Percentiles rank a stretch among this genome's conserved stretches.
Conservation (phyloP, 53 echinoderm and acorn worm species). For the Hippasteria phrygiana region DNA sequence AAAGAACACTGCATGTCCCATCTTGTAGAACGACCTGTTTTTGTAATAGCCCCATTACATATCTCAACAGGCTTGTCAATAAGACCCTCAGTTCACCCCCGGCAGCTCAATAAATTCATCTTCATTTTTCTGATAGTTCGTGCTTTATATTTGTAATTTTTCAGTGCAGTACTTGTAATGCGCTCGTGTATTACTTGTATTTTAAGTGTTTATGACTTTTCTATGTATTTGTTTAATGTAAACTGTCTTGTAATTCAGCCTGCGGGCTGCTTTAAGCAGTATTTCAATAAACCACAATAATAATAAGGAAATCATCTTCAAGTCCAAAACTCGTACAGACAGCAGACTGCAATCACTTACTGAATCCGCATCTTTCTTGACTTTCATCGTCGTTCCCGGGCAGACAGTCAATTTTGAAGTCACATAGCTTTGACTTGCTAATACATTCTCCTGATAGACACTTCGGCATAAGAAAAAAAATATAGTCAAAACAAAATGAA, state of each 20-base stretch:
- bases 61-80: too few species aligned
- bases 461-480: background rate
- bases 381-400: constrained; percentile 53
- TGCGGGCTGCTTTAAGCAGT: background rate
- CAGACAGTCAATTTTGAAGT: constrained; percentile 32
- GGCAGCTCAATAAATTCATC: too few species aligned
- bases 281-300: background rate
- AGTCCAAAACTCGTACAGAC: background rate
- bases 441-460: constrained; percentile 57
- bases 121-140: too few species aligned
- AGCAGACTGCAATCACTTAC: constrained; percentile 18
- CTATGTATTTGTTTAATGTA: background rate
- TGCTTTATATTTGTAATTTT: too few species aligned
- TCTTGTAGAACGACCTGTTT: too few species aligned
- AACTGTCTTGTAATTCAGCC: too few species aligned
- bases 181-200: constrained; percentile 27
- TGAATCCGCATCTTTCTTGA: constrained; percentile 2
- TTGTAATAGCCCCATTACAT: too few species aligned
- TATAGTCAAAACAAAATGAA: background rate
- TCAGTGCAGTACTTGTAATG: too few species aligned
- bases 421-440: constrained; percentile 50
- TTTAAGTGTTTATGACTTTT: background rate
- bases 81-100: too few species aligned
- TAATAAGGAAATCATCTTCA: background rate
- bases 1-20: too few species aligned